phyloP scores from a whole-genome alignment of 2,888 invertebrate species.

The Melieria crassipennis region DNA sequence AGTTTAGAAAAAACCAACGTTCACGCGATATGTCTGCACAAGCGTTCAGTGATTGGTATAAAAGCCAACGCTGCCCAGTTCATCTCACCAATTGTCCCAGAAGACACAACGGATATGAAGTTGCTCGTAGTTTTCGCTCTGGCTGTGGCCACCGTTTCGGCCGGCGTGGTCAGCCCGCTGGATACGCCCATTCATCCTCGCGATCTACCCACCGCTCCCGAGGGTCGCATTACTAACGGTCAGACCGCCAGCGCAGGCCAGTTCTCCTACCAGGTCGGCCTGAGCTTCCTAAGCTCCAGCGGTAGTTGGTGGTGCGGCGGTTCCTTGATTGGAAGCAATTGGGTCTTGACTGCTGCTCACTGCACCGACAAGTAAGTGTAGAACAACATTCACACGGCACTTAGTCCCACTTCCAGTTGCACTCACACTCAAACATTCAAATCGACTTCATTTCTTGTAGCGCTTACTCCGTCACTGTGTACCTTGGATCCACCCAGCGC shows the following conservation, averaged over 20 bases:
- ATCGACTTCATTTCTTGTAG: constrained; percentile 23
- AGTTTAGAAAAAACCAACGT: no score
- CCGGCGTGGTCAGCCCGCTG: neutral
- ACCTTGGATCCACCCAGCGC: constrained; percentile 48
- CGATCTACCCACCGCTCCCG: neutral
- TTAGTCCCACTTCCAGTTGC: no score
- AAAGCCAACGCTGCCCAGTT: no score
- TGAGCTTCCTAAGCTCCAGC: constrained; percentile 39
- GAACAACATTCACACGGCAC: neutral
- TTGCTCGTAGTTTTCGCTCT: constrained; percentile 14
- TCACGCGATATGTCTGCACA: no score
- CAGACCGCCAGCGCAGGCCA: constrained; percentile 33
- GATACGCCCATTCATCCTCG: neutral
- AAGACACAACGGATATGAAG: constrained; percentile 3
- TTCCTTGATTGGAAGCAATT: constrained; percentile 1
- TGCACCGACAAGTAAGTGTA: constrained; percentile 37
- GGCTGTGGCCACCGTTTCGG: constrained; percentile 11
- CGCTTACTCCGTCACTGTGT: constrained; percentile 45
- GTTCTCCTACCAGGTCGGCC: constrained; percentile 52
- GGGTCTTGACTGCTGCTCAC: constrained; percentile 11
- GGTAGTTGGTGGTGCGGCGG: constrained; percentile 3
- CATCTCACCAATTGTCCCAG: no score
- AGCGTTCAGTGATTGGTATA: no score
- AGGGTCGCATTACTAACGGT: constrained; percentile 44
- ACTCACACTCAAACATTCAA: constrained; percentile 47